phyloP scores from a whole-genome alignment of 2,113 vertebrate species.

The Zapus hudsonius region DNA sequence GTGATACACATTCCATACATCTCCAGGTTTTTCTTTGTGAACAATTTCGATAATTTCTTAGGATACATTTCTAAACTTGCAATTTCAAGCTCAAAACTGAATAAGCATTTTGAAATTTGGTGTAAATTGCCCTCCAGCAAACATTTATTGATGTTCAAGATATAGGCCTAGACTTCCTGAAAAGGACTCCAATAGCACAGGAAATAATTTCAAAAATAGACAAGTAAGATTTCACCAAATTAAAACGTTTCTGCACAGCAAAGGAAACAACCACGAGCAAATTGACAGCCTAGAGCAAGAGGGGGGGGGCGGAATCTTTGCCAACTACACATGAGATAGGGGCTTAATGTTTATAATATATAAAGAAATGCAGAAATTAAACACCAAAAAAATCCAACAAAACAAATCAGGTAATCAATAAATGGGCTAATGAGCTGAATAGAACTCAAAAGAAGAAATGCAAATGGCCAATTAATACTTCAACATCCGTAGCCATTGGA shows the following conservation, averaged over 20 bases:
- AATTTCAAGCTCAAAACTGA: conserved; percentile 14
- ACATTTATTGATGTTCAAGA: background rate
- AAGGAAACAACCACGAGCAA: background rate
- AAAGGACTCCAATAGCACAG: background rate
- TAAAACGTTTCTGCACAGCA: background rate
- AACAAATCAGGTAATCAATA: background rate
- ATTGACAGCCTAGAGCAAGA: too few relatives aligned
- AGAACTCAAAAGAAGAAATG: background rate
- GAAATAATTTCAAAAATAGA: background rate
- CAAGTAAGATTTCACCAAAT: background rate
- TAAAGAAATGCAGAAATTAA: background rate
- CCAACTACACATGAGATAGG: background rate
- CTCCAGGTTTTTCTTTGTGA: background rate
- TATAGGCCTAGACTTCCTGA: background rate
- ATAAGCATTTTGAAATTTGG: conserved; percentile 49
- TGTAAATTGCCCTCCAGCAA: background rate
- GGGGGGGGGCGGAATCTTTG: background rate
- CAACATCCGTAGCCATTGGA: background rate
- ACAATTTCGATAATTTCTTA: background rate
- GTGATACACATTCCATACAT: background rate
- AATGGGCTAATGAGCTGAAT: background rate
- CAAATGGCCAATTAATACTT: background rate
- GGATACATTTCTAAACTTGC: background rate
- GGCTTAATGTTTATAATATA: background rate
- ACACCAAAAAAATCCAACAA: background rate